Evolutionary conservation across 2,888 invertebrate species (phyloP).

Genomic region (Agrochola lychnidis): DNA sequence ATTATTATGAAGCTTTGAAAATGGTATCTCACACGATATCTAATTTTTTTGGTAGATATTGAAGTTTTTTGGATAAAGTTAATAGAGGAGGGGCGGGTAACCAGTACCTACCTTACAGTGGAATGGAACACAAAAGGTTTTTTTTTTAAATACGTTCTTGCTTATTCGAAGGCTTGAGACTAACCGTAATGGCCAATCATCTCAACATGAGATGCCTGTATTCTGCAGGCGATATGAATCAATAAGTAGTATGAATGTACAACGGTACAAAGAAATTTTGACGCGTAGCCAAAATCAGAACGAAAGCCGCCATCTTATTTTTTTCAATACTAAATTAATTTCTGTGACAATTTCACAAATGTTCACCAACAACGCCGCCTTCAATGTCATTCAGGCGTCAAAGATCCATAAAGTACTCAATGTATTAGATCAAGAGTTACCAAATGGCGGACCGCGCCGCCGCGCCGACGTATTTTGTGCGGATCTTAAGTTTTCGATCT

Average conservation of each 20-base stretch:
- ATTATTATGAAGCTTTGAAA: background rate
- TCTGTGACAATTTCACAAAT: background rate
- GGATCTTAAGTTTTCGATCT: too few species aligned
- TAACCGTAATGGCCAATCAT: too few species aligned
- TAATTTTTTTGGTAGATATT: background rate
- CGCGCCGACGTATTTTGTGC: too few species aligned
- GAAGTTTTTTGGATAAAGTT: background rate
- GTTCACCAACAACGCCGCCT: background rate
- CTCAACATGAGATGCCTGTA: background rate
- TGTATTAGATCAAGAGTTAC: too few species aligned
- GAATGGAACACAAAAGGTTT: too few species aligned
- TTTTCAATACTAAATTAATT: background rate
- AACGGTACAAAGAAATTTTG: background rate
- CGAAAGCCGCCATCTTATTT: background rate
- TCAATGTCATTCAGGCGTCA: background rate
- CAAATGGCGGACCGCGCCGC: too few species aligned
- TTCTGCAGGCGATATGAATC: background rate
- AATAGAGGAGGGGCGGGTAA: background rate
- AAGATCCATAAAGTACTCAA: background rate
- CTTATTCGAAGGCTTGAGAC: too few species aligned
- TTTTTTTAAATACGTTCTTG: too few species aligned
- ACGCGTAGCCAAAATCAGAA: too few species aligned
- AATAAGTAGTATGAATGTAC: too few species aligned
- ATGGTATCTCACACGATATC: too few species aligned
- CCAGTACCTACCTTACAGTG: background rate